Base-by-base conservation (phyloP, 23 tunicate genomes). In the Halocynthia roretzi region DNA sequence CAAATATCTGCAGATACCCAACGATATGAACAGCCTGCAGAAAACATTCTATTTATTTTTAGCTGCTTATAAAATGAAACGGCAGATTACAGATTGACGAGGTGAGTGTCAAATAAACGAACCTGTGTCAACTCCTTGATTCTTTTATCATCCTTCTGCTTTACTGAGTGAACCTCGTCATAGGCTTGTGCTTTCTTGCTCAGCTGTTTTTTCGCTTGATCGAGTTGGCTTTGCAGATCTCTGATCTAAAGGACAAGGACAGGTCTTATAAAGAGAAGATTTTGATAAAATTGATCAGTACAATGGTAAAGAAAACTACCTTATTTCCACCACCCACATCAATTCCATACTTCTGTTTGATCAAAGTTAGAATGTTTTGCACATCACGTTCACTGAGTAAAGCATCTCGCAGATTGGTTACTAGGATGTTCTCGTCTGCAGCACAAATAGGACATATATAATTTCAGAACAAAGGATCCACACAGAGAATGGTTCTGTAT, bases 301-400 rank as follows among this genome's bases (percentile, higher is more conserved):
- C 2, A 1, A 58, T 14, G 63, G 17, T 14, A 14, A 58, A 4
- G 17, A 58, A 58, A 14, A n/a, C 31, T 74, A 74, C 78, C 78
- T 74, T 74, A 17, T 48, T 54, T 8, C 78, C 78, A 74, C 78
- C 78, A 53, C 78, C 78, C 2, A 74, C 78, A 54, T 74, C 78
- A 11, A 74, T 74, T 53, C 78, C 64, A 54, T 74, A 74, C 22
- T 74, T 74, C 21, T 74, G 78, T 64, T 56, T 74, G 10, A 74
- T 18, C 78, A 74, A 0, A 0, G 78, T 74, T 20, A 74, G 19
- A 54, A 74, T 74, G 31, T 74, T 74, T n/a, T 74, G 62, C 22
- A 74, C 78, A 56, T 74, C 78, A 10, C 78, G 78, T 53, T 74
- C 78, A 7, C 60, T 22, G 14, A 74, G 64, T 5, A 11, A 50